Percentiles rank a stretch among this genome's conserved stretches.
These are phyloP conservation scores for Tachysurus vachellii DNA, from an alignment of 2,113 vertebrate genomes.

Conservation along the genomic window DNA sequence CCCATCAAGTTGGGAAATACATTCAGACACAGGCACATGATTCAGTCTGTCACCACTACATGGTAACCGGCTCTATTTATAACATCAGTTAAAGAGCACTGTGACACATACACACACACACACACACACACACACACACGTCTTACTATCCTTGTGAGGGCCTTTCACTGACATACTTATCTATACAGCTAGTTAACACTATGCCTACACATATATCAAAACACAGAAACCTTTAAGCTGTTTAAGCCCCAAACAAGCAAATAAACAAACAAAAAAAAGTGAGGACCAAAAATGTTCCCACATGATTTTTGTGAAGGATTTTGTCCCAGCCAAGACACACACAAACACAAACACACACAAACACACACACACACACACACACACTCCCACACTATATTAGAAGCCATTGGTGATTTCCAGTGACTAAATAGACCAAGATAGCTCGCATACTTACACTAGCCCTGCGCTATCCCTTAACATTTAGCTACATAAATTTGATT, in stretches of 20 bases:
- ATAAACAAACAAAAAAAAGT: not conserved
- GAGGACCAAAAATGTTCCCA: not conserved
- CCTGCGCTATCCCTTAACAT: not conserved
- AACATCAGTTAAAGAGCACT: constrained; percentile 68
- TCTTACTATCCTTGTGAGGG: not conserved
- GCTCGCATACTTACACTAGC: not conserved
- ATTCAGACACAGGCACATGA: constrained; percentile 73
- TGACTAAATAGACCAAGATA: constrained; percentile 53
- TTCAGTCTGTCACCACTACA: constrained; percentile 75
- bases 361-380: constrained; percentile 13
- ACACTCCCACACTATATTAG: constrained; percentile 52
- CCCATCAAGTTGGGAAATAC: constrained; percentile 70
- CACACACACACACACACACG: constrained; percentile 37
- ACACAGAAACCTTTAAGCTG: not conserved
- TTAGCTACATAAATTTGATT: not conserved
- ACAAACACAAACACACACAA: not conserved
- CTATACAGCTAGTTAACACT: not conserved
- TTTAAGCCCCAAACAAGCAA: not conserved
- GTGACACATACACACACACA: constrained; percentile 25
- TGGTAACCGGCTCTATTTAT: constrained; percentile 72
- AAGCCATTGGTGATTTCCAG: constrained; percentile 69
- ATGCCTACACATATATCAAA: not conserved
- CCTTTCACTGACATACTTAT: not conserved
- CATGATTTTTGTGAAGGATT: not conserved
- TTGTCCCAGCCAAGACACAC: constrained; percentile 1